These are phyloP conservation scores for Helogale parvula DNA, from an alignment of 2,113 vertebrate species.

Conservation along the genomic window DNA sequence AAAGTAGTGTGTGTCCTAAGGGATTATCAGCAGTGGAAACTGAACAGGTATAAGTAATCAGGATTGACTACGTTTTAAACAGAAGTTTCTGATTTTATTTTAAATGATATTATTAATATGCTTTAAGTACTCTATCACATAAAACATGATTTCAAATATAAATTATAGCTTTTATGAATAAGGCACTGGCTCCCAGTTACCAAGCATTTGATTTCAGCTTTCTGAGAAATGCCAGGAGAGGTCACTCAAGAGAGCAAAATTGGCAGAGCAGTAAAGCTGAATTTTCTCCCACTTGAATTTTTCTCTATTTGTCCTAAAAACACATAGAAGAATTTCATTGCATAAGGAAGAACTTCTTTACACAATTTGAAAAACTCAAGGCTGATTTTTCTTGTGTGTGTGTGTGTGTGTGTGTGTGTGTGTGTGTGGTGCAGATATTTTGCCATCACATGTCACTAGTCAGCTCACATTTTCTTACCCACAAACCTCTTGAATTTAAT, in stretches of 20 bases:
- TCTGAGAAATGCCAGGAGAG: background rate
- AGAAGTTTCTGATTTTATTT: conserved; percentile 11
- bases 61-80: background rate
- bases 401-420: no score
- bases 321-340: background rate
- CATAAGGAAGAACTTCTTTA: background rate
- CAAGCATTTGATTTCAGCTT: background rate
- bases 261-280: background rate
- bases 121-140: background rate
- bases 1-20: background rate
- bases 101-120: background rate
- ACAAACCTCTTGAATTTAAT: conserved; percentile 10
- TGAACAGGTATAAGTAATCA: background rate
- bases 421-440: background rate
- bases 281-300: background rate
- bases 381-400: background rate
- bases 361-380: background rate
- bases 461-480: background rate
- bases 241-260: background rate
- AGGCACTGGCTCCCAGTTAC: background rate
- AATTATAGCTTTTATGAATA: background rate
- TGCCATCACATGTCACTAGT: background rate
- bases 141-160: background rate
- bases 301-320: background rate
- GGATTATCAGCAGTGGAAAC: background rate